Base-by-base conservation (phyloP, 1,140 invertebrate genomes). In the Anastrepha obliqua region DNA sequence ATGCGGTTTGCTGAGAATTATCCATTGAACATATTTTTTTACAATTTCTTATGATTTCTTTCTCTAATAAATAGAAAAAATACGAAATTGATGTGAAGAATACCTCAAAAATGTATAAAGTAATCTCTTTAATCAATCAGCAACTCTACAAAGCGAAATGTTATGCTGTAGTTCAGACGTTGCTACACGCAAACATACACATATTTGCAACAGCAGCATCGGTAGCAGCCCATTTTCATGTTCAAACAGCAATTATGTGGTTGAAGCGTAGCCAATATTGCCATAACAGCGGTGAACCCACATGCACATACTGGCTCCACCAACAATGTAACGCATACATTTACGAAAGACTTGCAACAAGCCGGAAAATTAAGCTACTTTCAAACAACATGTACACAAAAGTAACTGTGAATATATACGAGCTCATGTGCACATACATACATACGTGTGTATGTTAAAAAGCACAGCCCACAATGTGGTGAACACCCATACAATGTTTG, bases 161-260 rank as follows among this genome's bases (percentile, higher is more conserved):
- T 29, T 29, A 29, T 29, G 29, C 29, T 29, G 29, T 29, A 29
- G 29, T 29, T 29, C 29, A 29, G 29, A 29, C 29, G 29, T 0
- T 29, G 29, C 29, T 29, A 29, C 29, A 29, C 29, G 29, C 29
- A 55, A 2, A 55, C 51, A 55, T 55, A 62, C 11, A 62, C 15
- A 17, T 47, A 11, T 29, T n/a, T 9, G n/a, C 74, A 81, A 29
- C 47, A 29, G 29, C 67, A 74, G 67, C 42, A 74, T 47, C 67
- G 11, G 67, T 55, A 81, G 74, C 74, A 81, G 55, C 6, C 47
- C 74, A 81, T 81, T 81, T 81, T 58, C 74, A 81, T 81, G 74
- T 81, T 81, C 51, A 55, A 81, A 81, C 74, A 81, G 74, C 74
- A 81, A 81, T 81, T 81, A 81, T 81, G 74, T 55, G 74, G 74